These are phyloP conservation scores for Scaptomyza cyrtandrae DNA, from an alignment of 2,888 invertebrate genomes.

Conservation along the genomic window DNA sequence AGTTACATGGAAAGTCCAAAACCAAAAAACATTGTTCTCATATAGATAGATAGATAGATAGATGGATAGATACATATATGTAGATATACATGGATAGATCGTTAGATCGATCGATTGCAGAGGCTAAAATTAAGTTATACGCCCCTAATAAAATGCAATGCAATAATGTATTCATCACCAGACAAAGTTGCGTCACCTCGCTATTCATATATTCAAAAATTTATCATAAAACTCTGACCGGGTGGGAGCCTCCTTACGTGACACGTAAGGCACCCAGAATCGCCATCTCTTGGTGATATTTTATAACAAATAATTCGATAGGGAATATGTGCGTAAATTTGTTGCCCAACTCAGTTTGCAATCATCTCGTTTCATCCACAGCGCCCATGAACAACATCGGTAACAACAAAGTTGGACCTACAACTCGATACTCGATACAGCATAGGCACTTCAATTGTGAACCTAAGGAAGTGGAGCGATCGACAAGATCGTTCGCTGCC, in stretches of 20 bases:
- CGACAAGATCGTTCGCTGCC: constrained; percentile 17
- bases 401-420: constrained; percentile 6
- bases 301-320: constrained; percentile 35
- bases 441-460: constrained; percentile 26
- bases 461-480: constrained; percentile 37
- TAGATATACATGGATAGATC: too few relatives aligned
- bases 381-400: constrained; percentile 30
- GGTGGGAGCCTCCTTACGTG: constrained; percentile 68
- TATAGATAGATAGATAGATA: constrained; percentile 29
- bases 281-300: constrained; percentile 12
- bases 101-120: constrained; percentile 19
- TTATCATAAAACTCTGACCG: constrained; percentile 77
- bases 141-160: constrained; percentile 80
- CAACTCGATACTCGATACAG: neutral
- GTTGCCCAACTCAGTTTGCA: constrained; percentile 16
- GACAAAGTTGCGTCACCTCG: constrained; percentile 60
- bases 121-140: constrained; percentile 72
- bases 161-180: constrained; percentile 81
- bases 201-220: constrained; percentile 84
- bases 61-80: constrained; percentile 14
- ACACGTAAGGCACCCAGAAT: constrained; percentile 22
- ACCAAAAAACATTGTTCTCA: constrained; percentile 31
- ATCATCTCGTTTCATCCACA: constrained; percentile 38
- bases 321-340: constrained; percentile 62
- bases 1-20: constrained; percentile 43